These are phyloP conservation scores for Diacarnus erythraeanus DNA, from an alignment of 37 sponge, comb jelly and placozoan species.

Conservation along the genomic window DNA sequence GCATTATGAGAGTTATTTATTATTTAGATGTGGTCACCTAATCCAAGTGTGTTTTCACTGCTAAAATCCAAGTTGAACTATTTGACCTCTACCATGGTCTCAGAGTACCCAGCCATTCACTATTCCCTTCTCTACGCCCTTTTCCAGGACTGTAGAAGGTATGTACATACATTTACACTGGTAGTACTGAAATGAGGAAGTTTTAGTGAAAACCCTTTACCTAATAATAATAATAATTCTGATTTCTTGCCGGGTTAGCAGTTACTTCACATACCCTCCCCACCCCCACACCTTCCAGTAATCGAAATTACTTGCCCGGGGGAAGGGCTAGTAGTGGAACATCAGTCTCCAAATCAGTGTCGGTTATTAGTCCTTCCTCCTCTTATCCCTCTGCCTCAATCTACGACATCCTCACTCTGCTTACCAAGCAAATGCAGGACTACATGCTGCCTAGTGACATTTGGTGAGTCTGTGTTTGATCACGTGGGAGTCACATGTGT, in stretches of 20 bases:
- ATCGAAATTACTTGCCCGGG: slow-evolving; percentile 44
- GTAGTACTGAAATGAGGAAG: neutral
- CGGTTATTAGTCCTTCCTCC: neutral
- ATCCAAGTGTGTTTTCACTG: slow-evolving; percentile 66
- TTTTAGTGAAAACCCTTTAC: neutral
- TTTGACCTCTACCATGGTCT: slow-evolving; percentile 45
- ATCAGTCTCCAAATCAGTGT: slow-evolving; percentile 6
- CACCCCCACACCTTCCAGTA: too few relatives aligned
- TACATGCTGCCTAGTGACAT: slow-evolving; percentile 63
- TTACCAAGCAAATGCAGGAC: slow-evolving; percentile 70
- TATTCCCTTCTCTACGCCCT: slow-evolving; percentile 71
- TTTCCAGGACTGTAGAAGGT: slow-evolving; percentile 77
- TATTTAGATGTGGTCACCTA: slow-evolving; percentile 74
- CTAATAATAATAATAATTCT: neutral
- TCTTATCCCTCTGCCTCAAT: slow-evolving; percentile 26
- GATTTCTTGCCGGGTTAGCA: neutral
- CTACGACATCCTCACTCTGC: slow-evolving; percentile 48
- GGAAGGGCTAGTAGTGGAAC: slow-evolving; percentile 5
- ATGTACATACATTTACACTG: neutral
- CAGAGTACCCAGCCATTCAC: slow-evolving; percentile 79
- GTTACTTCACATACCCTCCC: too few relatives aligned
- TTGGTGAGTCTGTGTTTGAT: slow-evolving; percentile 36
- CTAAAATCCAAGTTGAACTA: slow-evolving; percentile 34
- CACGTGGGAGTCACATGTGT: neutral
- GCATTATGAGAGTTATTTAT: too few relatives aligned